These are phyloP conservation scores for Penaeus chinensis DNA, from an alignment of 1,140 invertebrate species.

Conservation along the genomic window DNA sequence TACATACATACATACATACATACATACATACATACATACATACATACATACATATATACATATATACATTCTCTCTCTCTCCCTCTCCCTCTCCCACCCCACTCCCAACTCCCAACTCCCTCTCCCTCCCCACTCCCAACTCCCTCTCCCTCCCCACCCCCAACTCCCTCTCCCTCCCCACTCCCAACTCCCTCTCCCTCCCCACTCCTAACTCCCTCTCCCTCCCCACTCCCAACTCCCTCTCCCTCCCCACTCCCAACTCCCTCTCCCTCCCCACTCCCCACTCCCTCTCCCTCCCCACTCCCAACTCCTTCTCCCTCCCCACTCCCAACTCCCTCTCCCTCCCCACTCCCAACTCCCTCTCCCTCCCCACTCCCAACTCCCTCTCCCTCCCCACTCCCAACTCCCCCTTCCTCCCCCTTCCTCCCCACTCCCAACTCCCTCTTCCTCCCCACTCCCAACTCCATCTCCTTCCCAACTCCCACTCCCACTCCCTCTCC, in stretches of 20 bases:
- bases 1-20: too few relatives aligned
- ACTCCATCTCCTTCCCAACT: too few relatives aligned
- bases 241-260: background rate
- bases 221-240: too few relatives aligned
- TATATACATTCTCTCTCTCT: background rate
- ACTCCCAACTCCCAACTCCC: background rate
- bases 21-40: too few relatives aligned
- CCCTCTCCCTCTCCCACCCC: too few relatives aligned
- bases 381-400: background rate
- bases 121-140: background rate
- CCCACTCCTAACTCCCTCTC: too few relatives aligned
- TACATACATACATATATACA: too few relatives aligned
- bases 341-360: background rate
- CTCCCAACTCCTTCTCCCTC: background rate
- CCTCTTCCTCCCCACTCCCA: background rate
- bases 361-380: background rate
- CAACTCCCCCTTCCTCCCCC: background rate
- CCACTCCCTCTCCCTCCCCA: background rate
- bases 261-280: too few relatives aligned
- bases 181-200: background rate
- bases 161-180: background rate
- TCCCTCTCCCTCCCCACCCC: background rate
- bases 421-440: background rate
- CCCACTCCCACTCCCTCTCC: background rate
- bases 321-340: too few relatives aligned